phyloP scores from a whole-genome alignment of 2,888 invertebrate genomes.

The Lithophane leautieri region DNA sequence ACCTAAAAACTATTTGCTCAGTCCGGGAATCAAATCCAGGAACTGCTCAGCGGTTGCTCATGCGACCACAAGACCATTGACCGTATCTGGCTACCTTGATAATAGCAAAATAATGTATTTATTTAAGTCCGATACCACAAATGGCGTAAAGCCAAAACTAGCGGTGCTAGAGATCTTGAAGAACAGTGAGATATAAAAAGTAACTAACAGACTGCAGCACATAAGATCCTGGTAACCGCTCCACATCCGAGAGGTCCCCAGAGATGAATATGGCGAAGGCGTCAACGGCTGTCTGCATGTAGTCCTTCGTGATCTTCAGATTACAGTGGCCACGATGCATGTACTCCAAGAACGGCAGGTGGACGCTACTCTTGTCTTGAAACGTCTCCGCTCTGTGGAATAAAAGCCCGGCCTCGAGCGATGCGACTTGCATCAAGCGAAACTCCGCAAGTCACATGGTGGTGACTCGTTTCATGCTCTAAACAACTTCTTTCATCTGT shows the following conservation, averaged over 20 bases:
- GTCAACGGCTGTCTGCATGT: conserved; percentile 86
- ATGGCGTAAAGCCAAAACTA: neutral
- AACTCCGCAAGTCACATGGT: neutral
- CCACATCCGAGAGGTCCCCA: conserved; percentile 77
- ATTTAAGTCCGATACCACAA: neutral
- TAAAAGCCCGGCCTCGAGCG: neutral
- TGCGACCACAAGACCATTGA: neutral
- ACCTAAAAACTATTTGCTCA: neutral
- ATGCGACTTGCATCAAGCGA: neutral
- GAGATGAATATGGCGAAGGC: conserved; percentile 82
- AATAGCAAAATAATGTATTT: neutral
- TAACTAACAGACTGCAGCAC: conserved; percentile 81
- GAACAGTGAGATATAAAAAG: neutral
- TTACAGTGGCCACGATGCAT: conserved; percentile 76
- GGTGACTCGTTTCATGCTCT: neutral
- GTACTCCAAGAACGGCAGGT: conserved; percentile 75
- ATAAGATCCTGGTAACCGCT: conserved; percentile 77
- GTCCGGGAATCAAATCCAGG: neutral
- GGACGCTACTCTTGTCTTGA: conserved; percentile 76
- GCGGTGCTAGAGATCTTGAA: too few species aligned
- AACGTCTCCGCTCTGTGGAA: conserved; percentile 78
- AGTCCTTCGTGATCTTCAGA: conserved; percentile 77
- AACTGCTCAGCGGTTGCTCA: neutral
- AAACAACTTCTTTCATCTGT: neutral
- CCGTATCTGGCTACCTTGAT: neutral